Conservation (phyloP, 2,888 invertebrate species). For the Drosophila glabriapex region DNA sequence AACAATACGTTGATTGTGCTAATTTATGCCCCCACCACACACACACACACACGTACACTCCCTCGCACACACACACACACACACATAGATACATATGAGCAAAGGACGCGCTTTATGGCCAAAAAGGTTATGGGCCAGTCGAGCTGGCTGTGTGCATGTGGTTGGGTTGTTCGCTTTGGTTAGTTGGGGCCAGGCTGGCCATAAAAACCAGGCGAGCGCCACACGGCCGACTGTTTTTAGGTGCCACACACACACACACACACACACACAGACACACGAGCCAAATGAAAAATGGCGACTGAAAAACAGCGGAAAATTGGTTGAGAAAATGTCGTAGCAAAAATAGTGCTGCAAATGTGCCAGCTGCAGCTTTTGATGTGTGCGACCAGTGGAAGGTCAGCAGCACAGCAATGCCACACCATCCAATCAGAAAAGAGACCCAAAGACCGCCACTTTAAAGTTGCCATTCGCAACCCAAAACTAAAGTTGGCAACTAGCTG, state of each 20-base stretch:
- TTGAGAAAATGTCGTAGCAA: slow-evolving; percentile 28
- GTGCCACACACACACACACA: slow-evolving; percentile 55
- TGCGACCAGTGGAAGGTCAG: slow-evolving; percentile 63
- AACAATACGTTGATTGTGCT: slow-evolving; percentile 82
- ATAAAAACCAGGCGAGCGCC: slow-evolving; percentile 71
- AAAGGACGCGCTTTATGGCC: slow-evolving; percentile 72
- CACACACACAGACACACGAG: not conserved
- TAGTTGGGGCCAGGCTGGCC: slow-evolving; percentile 61
- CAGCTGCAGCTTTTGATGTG: slow-evolving; percentile 59
- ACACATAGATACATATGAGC: slow-evolving; percentile 35
- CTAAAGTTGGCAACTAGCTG: not conserved
- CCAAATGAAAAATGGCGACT: slow-evolving; percentile 76
- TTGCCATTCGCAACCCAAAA: not conserved
- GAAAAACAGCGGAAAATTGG: slow-evolving; percentile 53
- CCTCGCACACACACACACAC: slow-evolving; percentile 4
- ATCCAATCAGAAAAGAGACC: not conserved
- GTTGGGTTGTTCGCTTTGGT: slow-evolving; percentile 13
- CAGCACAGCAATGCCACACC: slow-evolving; percentile 4
- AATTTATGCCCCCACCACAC: slow-evolving; percentile 68
- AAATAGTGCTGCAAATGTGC: slow-evolving; percentile 54
- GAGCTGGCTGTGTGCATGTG: slow-evolving; percentile 34
- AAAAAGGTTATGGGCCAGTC: slow-evolving; percentile 71
- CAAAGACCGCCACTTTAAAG: slow-evolving; percentile 1
- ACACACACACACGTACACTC: not conserved
- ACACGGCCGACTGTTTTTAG: slow-evolving; percentile 77